Evolutionary conservation across 2,113 vertebrate genomes (phyloP), one percentile per base, ranked within the genome.

Genomic region (Stegastes partitus): DNA sequence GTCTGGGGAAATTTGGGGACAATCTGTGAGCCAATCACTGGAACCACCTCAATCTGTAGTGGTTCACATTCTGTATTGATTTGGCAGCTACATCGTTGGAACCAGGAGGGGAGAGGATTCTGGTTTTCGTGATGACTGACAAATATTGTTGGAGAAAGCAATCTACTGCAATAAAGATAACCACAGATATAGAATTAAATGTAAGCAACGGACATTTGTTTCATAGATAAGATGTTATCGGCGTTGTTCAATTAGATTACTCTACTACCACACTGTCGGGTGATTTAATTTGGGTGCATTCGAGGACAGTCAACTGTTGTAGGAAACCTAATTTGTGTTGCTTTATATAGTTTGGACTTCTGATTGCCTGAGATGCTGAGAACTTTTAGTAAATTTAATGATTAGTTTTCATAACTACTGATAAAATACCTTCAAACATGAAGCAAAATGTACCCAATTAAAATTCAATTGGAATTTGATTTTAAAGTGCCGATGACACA

Each of bases 1-100:
- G 80, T 87, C 90, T 88, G 81, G 84, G 88, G 88, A 90, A 86
- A 83, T 90, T 79, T 85, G 66, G 77, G 71, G 65, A 82, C 84
- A 88, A 84, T 87, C 78, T 82, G 58, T 61, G 65, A 85, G 76
- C 71, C 83, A 73, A 81, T 87, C 78, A 76, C 61, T 88, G 84
- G 66, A 89, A 89, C 69, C 55, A 73, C 75, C 78, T 87, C 79
- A 80, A 90, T 89, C 89, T 89, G 68, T 57, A 63, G 58, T 42
- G 62, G 57, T 67, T 88, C 76, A 79, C 68, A 75, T 83, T 85
- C 51, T 68, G 59, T 84, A 91, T 89, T 73, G 87, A 92, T 91
- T 87, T 81, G 73, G 75, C 69, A 80, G 77, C 55, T 51, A 28
- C 53, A 44, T 5, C 31, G 53, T 26, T 63, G 26, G 45, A 83